Evolutionary conservation across 2,113 vertebrate species (phyloP).

Genomic region (Cyanoliseus patagonus): DNA sequence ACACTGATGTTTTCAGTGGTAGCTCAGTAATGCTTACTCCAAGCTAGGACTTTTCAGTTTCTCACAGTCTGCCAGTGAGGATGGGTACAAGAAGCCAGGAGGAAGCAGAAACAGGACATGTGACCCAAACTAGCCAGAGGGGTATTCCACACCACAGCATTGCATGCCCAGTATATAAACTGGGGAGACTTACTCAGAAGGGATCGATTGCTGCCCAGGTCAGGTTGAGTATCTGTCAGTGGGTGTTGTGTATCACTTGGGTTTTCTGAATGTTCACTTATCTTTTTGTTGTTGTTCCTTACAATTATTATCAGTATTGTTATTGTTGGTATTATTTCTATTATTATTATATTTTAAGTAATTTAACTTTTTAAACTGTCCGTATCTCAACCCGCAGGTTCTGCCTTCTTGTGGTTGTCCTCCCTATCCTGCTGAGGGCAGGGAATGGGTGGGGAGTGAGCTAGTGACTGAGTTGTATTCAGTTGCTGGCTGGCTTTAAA

Average conservation of each 20-base stretch:
- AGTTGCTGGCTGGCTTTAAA: not conserved
- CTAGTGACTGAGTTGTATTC: not conserved
- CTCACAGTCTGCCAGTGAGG: not conserved
- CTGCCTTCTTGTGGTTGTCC: not conserved
- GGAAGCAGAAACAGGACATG: not conserved
- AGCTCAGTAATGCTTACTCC: not conserved
- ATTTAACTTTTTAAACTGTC: not conserved
- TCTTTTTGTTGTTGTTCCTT: not conserved
- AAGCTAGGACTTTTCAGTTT: not conserved
- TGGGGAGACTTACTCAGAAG: not conserved
- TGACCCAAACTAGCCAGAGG: not conserved
- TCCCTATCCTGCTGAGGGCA: too few species aligned
- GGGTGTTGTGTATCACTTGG: not conserved
- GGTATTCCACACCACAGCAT: not conserved
- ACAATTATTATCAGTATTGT: not conserved
- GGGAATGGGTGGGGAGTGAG: not conserved
- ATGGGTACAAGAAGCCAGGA: not conserved
- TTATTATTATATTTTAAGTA: not conserved
- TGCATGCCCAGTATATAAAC: not conserved
- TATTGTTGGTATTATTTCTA: not conserved
- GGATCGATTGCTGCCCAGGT: accelerated
- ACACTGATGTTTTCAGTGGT: not conserved
- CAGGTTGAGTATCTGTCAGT: not conserved
- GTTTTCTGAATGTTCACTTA: not conserved
- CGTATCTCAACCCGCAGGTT: not conserved